phyloP scores from a whole-genome alignment of 2,113 vertebrate species.

The Procavia capensis region DNA sequence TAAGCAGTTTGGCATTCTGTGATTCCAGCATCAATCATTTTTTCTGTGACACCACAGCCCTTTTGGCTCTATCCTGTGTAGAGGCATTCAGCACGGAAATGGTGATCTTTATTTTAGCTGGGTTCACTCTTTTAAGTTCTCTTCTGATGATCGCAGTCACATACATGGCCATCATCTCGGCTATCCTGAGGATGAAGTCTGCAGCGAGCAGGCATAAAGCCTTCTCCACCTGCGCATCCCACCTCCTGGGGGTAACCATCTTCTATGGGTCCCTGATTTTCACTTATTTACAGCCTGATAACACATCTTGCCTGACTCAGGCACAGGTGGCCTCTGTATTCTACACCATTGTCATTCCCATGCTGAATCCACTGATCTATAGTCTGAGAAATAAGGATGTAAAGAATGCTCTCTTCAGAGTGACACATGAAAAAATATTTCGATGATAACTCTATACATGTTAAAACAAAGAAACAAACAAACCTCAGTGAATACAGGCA shows the following conservation, averaged over 20 bases:
- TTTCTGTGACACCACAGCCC: slow-evolving; percentile 63
- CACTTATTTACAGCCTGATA: slow-evolving; percentile 65
- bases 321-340: slow-evolving; percentile 70
- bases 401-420: slow-evolving; percentile 63
- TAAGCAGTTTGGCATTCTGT: slow-evolving; percentile 48
- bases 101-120: slow-evolving; percentile 53
- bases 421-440: not conserved
- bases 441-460: not conserved
- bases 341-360: slow-evolving; percentile 72
- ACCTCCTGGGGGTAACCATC: slow-evolving; percentile 63
- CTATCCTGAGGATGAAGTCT: slow-evolving; percentile 66
- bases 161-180: slow-evolving; percentile 48
- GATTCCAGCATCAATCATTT: slow-evolving; percentile 55
- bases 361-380: slow-evolving; percentile 69
- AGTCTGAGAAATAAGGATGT: slow-evolving; percentile 73
- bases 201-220: slow-evolving; percentile 68
- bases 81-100: slow-evolving; percentile 3
- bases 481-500: not conserved
- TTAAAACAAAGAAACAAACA: not conserved
- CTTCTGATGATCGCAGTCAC: slow-evolving; percentile 31
- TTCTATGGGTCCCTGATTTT: slow-evolving; percentile 75
- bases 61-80: slow-evolving; percentile 45
- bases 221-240: slow-evolving; percentile 80
- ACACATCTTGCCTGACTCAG: slow-evolving; percentile 48
- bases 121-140: not conserved